phyloP scores from a whole-genome alignment of 1,140 invertebrate species.

The Micrasema minimum region DNA sequence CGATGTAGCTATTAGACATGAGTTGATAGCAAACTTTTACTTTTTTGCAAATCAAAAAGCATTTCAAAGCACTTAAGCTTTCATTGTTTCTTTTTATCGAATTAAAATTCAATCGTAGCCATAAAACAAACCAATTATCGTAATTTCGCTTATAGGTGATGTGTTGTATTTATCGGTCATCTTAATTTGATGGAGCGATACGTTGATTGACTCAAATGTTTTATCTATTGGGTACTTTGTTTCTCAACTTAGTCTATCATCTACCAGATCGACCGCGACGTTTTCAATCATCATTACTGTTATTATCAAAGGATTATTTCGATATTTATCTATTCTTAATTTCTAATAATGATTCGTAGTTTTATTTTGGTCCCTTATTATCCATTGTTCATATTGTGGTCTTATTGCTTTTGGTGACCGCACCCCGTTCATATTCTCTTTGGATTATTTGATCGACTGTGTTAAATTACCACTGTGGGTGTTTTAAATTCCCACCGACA shows the following conservation, averaged over 20 bases:
- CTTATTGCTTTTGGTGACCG: conserved; percentile 14
- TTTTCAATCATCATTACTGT: conserved; percentile 6
- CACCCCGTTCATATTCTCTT: conserved; percentile 2
- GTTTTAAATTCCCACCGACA: background rate
- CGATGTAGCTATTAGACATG: background rate
- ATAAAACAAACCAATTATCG: too few relatives aligned
- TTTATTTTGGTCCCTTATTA: background rate
- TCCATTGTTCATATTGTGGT: conserved; percentile 13
- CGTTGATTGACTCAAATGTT: conserved; percentile 25
- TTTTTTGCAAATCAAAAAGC: too few relatives aligned
- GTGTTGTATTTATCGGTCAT: too few relatives aligned
- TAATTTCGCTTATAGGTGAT: too few relatives aligned
- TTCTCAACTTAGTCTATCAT: background rate
- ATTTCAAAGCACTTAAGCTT: too few relatives aligned
- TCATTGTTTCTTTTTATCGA: background rate
- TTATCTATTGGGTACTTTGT: conserved; percentile 7
- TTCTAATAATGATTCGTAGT: conserved; percentile 9
- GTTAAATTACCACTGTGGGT: conserved; percentile 10
- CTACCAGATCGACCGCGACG: conserved; percentile 1
- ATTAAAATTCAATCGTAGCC: background rate
- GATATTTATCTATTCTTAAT: background rate
- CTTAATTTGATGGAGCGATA: too few relatives aligned
- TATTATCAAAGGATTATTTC: conserved; percentile 11
- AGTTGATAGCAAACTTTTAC: too few relatives aligned
- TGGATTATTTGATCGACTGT: conserved; percentile 3